A percentile compares a stretch with the other conserved stretches of the same genome.
Evolutionary conservation across 2,797 vertebrate species (phyloP).

Genomic region (Sylvilagus floridanus): DNA sequence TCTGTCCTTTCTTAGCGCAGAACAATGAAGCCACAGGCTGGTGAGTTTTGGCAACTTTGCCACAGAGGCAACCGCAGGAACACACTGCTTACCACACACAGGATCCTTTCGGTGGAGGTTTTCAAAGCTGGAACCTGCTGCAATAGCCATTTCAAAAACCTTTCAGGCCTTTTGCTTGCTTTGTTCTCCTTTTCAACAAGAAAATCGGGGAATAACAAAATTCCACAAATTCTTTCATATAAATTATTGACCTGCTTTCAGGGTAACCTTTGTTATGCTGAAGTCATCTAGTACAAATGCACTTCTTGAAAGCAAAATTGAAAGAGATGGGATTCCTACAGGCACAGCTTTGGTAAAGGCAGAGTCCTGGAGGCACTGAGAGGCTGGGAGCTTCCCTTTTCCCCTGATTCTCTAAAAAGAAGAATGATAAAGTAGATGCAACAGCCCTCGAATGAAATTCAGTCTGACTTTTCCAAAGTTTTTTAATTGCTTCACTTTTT

Average conservation of each 20-base stretch:
- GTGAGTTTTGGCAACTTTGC: slow-evolving; percentile 57
- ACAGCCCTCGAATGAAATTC: neutral
- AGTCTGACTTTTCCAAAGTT: neutral
- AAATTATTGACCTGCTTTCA: slow-evolving; percentile 77
- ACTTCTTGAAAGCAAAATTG: slow-evolving; percentile 66
- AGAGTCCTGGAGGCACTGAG: too few species aligned
- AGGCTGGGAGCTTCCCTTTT: neutral
- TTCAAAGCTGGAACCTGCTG: slow-evolving; percentile 61
- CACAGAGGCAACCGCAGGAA: slow-evolving; percentile 56
- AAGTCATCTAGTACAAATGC: slow-evolving; percentile 60
- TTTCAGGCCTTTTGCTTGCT: slow-evolving; percentile 58
- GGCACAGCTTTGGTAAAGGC: neutral
- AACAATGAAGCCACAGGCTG: slow-evolving; percentile 66
- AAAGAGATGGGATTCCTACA: neutral
- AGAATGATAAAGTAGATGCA: neutral
- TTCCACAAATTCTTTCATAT: slow-evolving; percentile 74
- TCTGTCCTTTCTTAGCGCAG: slow-evolving; percentile 55
- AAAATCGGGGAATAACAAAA: slow-evolving; percentile 71
- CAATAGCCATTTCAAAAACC: slow-evolving; percentile 64
- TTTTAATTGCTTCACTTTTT: slow-evolving; percentile 1
- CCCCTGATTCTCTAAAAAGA: neutral
- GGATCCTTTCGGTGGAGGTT: neutral
- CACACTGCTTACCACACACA: neutral
- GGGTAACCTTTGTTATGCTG: slow-evolving; percentile 63
- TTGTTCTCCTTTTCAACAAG: slow-evolving; percentile 68